These are phyloP conservation scores for Laothoe populi DNA, from an alignment of 2,888 invertebrate genomes.

Conservation along the genomic window DNA sequence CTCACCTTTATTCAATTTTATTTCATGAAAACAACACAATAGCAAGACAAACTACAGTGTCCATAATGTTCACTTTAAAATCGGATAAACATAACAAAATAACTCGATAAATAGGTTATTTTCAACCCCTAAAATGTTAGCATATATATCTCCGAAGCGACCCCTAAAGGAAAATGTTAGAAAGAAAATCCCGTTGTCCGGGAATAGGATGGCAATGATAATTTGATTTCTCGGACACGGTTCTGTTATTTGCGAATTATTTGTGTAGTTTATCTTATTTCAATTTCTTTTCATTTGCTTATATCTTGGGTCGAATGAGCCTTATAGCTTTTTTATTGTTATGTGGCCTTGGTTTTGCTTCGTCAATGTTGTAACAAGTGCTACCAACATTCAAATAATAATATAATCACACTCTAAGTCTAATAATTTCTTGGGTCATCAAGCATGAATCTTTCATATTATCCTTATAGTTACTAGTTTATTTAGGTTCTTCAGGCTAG, in stretches of 20 bases:
- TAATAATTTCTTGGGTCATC: too few species aligned
- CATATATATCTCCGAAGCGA: slow-evolving; percentile 25
- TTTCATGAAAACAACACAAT: background rate
- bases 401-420: too few species aligned
- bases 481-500: too few species aligned
- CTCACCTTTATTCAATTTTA: too few species aligned
- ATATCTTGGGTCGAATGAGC: background rate
- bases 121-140: slow-evolving; percentile 26
- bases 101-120: slow-evolving; percentile 25
- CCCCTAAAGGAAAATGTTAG: slow-evolving; percentile 27
- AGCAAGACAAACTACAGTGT: background rate
- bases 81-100: slow-evolving; percentile 21
- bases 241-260: slow-evolving; percentile 13
- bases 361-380: too few species aligned
- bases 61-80: slow-evolving; percentile 13
- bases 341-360: too few species aligned
- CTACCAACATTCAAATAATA: too few species aligned
- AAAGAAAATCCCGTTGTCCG: slow-evolving; percentile 27
- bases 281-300: background rate
- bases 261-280: background rate
- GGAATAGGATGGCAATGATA: slow-evolving; percentile 11
- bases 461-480: too few species aligned
- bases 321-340: background rate
- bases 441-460: too few species aligned
- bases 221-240: slow-evolving; percentile 20